Evolutionary conservation across 2,113 vertebrate species (phyloP).

Genomic region (Dunckerocampus dactyliophorus): DNA sequence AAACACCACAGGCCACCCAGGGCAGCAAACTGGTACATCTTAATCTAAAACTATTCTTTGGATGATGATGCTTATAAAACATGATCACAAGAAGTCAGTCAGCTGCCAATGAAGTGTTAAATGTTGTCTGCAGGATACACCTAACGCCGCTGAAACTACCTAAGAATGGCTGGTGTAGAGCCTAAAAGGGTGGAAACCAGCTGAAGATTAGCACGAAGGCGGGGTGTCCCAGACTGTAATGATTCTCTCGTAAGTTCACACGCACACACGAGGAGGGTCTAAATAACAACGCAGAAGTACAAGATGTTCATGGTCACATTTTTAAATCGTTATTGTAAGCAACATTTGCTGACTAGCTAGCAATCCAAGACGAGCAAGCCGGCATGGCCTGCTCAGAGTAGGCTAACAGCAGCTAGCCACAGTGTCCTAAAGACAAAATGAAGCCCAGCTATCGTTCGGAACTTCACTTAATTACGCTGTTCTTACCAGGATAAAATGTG

Average conservation of each 20-base stretch:
- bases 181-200: constrained; percentile 3
- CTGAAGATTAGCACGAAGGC: constrained; percentile 4
- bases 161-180: not conserved
- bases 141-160: not conserved
- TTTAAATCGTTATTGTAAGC: not conserved
- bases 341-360: too few species aligned
- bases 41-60: not conserved
- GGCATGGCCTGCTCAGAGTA: constrained; percentile 30
- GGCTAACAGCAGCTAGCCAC: constrained; percentile 28
- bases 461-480: not conserved
- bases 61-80: not conserved
- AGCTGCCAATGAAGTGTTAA: not conserved
- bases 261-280: not conserved
- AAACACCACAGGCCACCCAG: not conserved
- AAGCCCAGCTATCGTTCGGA: constrained; percentile 18
- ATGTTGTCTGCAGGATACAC: not conserved
- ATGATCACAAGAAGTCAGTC: too few species aligned
- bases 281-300: not conserved
- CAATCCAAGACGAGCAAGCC: constrained; percentile 18
- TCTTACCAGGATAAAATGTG: constrained; percentile 61
- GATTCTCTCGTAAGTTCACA: not conserved
- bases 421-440: constrained; percentile 48
- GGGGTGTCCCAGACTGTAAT: not conserved
- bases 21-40: not conserved
- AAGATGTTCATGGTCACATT: not conserved